Conservation (phyloP, 2,888 invertebrate genomes). For the Orthosia incerta region DNA sequence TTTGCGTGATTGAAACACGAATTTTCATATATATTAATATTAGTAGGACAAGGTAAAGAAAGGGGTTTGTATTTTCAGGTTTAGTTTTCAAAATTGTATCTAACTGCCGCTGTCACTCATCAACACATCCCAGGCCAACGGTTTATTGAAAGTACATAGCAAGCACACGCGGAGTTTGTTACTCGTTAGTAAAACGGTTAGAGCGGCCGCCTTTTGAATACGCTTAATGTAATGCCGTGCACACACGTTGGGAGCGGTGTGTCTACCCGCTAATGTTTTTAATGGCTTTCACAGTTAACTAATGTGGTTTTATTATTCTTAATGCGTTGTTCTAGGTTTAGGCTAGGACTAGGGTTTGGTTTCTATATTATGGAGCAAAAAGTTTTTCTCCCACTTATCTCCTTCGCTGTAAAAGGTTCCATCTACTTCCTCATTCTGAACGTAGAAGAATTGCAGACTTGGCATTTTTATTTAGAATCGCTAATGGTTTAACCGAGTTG, state of each 20-base stretch:
- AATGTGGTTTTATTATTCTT: constrained; percentile 38
- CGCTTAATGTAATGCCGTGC: constrained; percentile 61
- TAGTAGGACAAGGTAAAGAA: too few relatives aligned
- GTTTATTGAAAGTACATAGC: constrained; percentile 71
- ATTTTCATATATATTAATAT: too few relatives aligned
- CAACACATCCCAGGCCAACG: constrained; percentile 9
- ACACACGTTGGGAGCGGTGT: constrained; percentile 24
- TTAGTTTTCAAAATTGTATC: too few relatives aligned
- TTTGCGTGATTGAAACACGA: too few relatives aligned
- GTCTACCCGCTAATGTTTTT: constrained; percentile 42
- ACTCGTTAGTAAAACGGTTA: constrained; percentile 72
- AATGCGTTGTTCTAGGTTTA: constrained; percentile 19
- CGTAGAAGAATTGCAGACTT: too few relatives aligned
- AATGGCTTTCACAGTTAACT: constrained; percentile 36
- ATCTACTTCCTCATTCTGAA: too few relatives aligned
- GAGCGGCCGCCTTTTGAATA: constrained; percentile 59
- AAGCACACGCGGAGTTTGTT: constrained; percentile 70
- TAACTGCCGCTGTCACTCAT: constrained; percentile 26
- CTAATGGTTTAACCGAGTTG: too few relatives aligned
- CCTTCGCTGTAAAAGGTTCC: too few relatives aligned
- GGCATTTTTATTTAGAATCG: too few relatives aligned
- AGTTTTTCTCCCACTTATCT: too few relatives aligned
- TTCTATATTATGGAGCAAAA: background rate
- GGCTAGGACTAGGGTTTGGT: background rate
- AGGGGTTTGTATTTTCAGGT: too few relatives aligned